These are phyloP conservation scores for Oreochromis mossambicus DNA, from an alignment of 2,797 vertebrate genomes.

Conservation along the genomic window DNA sequence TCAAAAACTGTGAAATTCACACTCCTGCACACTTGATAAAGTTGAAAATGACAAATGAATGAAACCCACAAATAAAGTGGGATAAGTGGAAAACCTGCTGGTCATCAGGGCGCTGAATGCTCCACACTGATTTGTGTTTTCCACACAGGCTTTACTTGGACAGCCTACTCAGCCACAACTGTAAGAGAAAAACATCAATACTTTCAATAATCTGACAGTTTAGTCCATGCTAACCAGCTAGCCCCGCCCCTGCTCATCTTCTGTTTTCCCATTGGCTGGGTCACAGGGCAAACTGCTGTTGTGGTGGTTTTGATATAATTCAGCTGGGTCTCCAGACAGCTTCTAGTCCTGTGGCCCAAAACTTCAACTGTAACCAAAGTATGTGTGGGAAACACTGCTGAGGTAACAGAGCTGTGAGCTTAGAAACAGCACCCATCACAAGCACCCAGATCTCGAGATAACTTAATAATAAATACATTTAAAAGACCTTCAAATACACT, in stretches of 20 bases:
- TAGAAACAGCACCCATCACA: neutral
- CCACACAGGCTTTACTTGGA: neutral
- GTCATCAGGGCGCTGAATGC: neutral
- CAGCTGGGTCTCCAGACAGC: neutral
- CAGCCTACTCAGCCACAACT: neutral
- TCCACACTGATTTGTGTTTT: neutral
- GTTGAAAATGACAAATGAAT: neutral
- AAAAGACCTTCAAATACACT: neutral
- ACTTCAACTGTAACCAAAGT: neutral
- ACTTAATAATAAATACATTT: neutral
- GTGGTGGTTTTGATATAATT: neutral
- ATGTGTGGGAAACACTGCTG: neutral
- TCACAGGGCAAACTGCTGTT: neutral
- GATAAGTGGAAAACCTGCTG: neutral
- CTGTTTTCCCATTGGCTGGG: neutral
- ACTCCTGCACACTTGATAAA: neutral
- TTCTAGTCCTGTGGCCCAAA: neutral
- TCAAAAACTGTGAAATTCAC: neutral
- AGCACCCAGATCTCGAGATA: accelerated
- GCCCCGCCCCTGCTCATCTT: neutral
- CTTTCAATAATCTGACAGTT: neutral
- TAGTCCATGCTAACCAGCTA: neutral
- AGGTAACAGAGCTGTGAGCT: neutral
- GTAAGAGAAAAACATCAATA: neutral
- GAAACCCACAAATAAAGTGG: neutral